These are phyloP conservation scores for Wiebesia pumilae DNA, from an alignment of 1,140 invertebrate species.

Conservation along the genomic window DNA sequence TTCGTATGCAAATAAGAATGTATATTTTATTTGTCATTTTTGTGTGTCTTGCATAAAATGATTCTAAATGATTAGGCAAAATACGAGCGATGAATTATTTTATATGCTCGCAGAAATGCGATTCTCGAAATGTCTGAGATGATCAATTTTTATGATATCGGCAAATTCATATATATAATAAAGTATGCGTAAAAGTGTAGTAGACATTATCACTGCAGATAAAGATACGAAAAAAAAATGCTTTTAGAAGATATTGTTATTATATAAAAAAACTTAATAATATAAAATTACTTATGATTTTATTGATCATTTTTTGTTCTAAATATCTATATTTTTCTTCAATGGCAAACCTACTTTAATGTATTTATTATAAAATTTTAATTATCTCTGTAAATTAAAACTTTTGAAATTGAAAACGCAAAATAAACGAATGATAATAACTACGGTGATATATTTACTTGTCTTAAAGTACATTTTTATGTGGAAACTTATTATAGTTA, in stretches of 20 bases:
- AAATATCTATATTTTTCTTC: too few relatives aligned
- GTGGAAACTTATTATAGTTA: neutral
- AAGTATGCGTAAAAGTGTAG: neutral
- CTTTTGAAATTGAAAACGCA: neutral
- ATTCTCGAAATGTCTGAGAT: constrained; percentile 8
- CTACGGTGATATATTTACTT: neutral
- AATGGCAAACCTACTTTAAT: too few relatives aligned
- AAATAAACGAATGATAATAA: neutral
- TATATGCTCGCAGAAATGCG: constrained; percentile 29
- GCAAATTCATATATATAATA: neutral
- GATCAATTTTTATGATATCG: constrained; percentile 25
- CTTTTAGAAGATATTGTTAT: neutral
- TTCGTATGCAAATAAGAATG: too few relatives aligned
- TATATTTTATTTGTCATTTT: neutral
- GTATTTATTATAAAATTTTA: too few relatives aligned
- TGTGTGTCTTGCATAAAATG: neutral
- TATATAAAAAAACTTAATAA: neutral
- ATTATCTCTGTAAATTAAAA: too few relatives aligned
- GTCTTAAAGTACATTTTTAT: neutral
- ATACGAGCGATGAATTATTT: neutral
- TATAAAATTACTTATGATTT: neutral
- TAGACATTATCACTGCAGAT: neutral
- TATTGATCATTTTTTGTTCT: too few relatives aligned
- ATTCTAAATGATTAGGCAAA: constrained; percentile 9
- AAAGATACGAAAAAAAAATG: neutral